Percentiles rank a stretch among this genome's conserved stretches.
Evolutionary conservation across 2,113 vertebrate species (phyloP).

Genomic region (cat (Felis catus)): DNA sequence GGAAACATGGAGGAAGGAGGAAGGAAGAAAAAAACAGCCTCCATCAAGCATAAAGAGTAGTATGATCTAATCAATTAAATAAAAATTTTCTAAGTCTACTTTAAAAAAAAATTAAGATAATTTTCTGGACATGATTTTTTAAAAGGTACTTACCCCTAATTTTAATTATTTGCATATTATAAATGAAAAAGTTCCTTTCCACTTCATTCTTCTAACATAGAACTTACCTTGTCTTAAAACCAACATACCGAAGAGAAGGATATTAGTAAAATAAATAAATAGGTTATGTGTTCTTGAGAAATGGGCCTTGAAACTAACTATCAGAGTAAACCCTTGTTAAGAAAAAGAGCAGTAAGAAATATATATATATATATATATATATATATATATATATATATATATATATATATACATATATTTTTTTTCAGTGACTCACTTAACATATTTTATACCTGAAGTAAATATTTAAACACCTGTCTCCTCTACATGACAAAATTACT

Average conservation of each 20-base stretch:
- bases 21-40: neutral
- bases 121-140: neutral
- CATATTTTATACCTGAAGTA: neutral
- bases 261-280: neutral
- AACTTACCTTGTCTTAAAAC: conserved; percentile 47
- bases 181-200: neutral
- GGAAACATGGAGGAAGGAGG: neutral
- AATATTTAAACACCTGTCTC: neutral
- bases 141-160: neutral
- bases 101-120: neutral
- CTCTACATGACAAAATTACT: neutral
- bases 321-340: neutral
- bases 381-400: too few relatives aligned
- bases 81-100: neutral
- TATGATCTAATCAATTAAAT: neutral
- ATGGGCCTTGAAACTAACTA: neutral
- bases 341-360: neutral
- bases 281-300: neutral
- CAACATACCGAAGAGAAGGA: neutral
- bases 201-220: neutral
- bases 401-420: neutral
- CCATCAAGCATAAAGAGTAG: neutral
- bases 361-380: neutral
- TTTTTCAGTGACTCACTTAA: neutral
- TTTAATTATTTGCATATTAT: neutral